These are phyloP conservation scores for Liparis tanakae DNA, from an alignment of 2,797 vertebrate species.

Conservation along the genomic window DNA sequence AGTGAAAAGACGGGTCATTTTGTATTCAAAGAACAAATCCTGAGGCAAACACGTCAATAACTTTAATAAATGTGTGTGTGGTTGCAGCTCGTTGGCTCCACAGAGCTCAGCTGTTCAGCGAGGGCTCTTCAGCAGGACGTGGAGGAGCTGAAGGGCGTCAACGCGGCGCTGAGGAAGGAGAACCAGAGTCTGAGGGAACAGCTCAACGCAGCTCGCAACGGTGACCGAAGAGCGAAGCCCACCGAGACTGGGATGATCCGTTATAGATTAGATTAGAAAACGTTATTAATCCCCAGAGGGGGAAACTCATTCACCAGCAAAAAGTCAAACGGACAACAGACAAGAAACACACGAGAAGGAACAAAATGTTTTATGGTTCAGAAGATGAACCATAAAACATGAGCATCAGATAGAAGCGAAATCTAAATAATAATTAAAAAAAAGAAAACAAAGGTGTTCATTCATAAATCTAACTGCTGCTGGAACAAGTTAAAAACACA, in stretches of 20 bases:
- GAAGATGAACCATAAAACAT: no score
- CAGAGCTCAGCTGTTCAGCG: conserved; percentile 64
- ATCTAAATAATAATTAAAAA: no score
- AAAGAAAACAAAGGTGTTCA: no score
- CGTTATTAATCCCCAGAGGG: no score
- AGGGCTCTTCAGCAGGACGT: conserved; percentile 82
- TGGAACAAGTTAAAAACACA: no score
- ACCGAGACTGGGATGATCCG: neutral
- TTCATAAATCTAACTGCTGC: no score
- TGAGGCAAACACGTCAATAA: neutral
- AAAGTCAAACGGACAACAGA: no score
- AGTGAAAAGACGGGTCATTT: neutral
- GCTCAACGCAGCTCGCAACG: conserved; percentile 68
- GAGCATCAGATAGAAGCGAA: no score
- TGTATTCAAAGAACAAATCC: neutral
- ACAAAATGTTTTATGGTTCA: no score
- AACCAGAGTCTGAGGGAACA: conserved; percentile 85
- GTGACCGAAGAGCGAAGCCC: conserved; percentile 56
- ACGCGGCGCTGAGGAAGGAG: conserved; percentile 84
- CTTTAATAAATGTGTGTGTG: conserved; percentile 17
- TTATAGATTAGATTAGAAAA: no score
- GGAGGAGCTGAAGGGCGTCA: conserved; percentile 83
- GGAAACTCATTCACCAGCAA: no score
- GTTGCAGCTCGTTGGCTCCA: conserved; percentile 53
- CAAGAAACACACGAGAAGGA: no score